Conservation (phyloP, 2,113 vertebrate genomes). For the Rhabdomys dilectus region DNA sequence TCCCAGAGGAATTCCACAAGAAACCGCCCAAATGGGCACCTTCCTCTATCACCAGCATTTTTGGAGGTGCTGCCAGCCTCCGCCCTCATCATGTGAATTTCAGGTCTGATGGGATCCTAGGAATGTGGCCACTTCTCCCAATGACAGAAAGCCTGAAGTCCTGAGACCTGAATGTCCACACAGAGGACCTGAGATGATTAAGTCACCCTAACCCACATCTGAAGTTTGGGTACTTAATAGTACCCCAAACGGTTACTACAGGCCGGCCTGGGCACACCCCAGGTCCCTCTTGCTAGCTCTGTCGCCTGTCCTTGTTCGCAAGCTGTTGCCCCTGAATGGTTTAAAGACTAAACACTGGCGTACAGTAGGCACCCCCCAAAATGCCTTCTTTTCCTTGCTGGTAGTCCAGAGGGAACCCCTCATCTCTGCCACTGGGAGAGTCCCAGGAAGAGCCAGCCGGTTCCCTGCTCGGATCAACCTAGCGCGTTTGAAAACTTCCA, state of each 20-base stretch:
- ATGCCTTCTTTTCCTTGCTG: not conserved
- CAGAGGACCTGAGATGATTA: not conserved
- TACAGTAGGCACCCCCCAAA: not conserved
- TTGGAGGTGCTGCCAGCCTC: fast-evolving
- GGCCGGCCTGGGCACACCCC: not conserved
- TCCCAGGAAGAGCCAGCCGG: not conserved
- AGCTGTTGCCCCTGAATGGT: not conserved
- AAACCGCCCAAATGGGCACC: not conserved
- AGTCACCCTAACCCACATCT: not conserved
- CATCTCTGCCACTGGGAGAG: not conserved
- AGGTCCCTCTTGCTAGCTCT: not conserved
- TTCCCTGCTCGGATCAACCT: not conserved
- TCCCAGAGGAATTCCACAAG: not conserved
- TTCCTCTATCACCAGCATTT: not conserved
- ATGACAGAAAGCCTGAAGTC: not conserved
- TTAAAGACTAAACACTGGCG: not conserved
- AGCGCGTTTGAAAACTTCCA: conserved; percentile 77
- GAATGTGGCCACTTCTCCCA: not conserved
- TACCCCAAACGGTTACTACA: not conserved
- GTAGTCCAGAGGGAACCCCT: fast-evolving
- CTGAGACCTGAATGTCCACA: not conserved
- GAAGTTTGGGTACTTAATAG: not conserved
- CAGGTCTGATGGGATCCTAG: not conserved
- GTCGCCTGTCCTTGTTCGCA: not conserved
- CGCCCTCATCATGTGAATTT: fast-evolving